Evolutionary conservation across 2,113 vertebrate genomes (phyloP).

Genomic region (Electrona antarctica): DNA sequence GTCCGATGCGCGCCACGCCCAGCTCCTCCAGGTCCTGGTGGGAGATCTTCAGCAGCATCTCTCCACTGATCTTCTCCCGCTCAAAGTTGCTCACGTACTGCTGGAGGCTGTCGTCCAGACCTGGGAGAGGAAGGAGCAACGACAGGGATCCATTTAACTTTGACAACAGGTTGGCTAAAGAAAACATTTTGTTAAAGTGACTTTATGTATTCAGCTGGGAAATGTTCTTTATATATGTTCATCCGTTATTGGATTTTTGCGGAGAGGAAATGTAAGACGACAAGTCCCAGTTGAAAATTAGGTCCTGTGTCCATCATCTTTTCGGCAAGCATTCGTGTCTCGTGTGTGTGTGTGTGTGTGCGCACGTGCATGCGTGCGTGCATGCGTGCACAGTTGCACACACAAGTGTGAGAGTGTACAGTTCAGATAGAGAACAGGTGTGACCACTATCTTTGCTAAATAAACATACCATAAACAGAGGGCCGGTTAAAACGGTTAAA

Average conservation of each 20-base stretch:
- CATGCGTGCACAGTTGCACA: background rate
- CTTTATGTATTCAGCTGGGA: no score
- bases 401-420: conserved; percentile 6
- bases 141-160: background rate
- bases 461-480: conserved; percentile 65
- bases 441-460: conserved; percentile 54
- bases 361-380: background rate
- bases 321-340: no score
- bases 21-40: conserved; percentile 97
- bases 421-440: conserved; percentile 71
- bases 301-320: no score
- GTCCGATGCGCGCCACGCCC: conserved; percentile 92
- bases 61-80: conserved; percentile 95
- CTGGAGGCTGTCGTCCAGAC: conserved; percentile 94
- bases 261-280: no score
- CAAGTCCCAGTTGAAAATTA: no score
- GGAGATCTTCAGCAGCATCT: conserved; percentile 93
- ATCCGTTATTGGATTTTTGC: no score
- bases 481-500: conserved; percentile 68
- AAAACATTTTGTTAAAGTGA: no score
- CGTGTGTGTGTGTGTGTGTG: background rate
- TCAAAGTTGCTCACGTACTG: conserved; percentile 93
- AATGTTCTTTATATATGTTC: no score
- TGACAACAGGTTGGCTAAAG: no score
- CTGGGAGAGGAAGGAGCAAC: conserved; percentile 63